Base-by-base conservation (phyloP, 2,797 vertebrate species). In the Myotis planiceps region DNA sequence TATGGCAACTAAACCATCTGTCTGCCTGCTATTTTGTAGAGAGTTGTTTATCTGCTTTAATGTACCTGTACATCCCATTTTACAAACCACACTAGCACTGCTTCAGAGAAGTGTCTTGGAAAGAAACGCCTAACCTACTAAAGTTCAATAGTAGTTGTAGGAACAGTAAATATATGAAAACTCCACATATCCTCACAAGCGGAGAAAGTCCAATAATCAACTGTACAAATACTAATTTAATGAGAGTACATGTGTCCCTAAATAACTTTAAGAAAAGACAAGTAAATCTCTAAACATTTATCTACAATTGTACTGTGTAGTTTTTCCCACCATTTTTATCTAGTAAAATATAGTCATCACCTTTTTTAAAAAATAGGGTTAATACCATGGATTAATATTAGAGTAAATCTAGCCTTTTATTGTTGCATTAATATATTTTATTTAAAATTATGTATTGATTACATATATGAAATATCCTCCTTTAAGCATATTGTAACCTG, bases 1-100 rank as follows among this genome's bases (percentile, higher is more conserved):
- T 96, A 60, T 74, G 79, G 84, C 75, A 90, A 80, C 90, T 88
- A 29, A 96, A 88, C 85, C 95, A 87, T 76, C 91, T 96, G 81
- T 88, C 95, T 83, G 60, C 47, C 95, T 34, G 1, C 82, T 96
- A 9, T 78, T 71, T 86, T 87, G 83, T 7, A 2, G 86, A 89
- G 42, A 84, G 72, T 37, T 87, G 47, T 92, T 97, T 88, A 74
- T 78, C 58, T 92, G 88, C 21, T 83, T 88, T 88, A 91, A 94
- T n/a, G 78, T 71, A 63, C 63, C 80, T 82, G 25, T 18, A 55
- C 19, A 78, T 8, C 34, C 55, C 83, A 34, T 84, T 96, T 82
- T 92, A 97, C 72, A 92, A 80, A 92, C 89, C 15, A 32, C 39
- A 76, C 49, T 0, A 25, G 55, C 23, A 47, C 12, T 71, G 27